Percentiles rank a stretch among this genome's conserved stretches.
phyloP scores from a whole-genome alignment of 1,140 invertebrate genomes.

The Adoxophyes honmai region DNA sequence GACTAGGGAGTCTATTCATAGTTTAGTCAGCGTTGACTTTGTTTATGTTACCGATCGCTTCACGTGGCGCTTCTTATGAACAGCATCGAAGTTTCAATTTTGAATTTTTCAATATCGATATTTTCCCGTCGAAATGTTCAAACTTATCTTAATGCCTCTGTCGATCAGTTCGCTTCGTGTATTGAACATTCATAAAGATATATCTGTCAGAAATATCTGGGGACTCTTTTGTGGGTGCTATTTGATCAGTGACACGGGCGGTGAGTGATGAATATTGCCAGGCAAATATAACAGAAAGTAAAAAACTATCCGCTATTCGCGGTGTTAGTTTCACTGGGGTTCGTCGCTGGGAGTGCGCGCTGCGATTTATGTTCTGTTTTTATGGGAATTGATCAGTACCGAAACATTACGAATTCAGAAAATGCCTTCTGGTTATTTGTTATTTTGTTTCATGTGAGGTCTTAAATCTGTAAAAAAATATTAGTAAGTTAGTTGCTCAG shows the following conservation, averaged over 20 bases:
- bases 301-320: conserved; percentile 52
- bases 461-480: too few relatives aligned
- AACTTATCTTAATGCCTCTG: conserved; percentile 17
- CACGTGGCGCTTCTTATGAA: conserved; percentile 21
- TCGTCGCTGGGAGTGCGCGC: conserved; percentile 36
- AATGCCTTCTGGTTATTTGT: too few relatives aligned
- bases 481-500: too few relatives aligned
- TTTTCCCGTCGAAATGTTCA: conserved; percentile 1
- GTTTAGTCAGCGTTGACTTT: conserved; percentile 35
- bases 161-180: conserved; percentile 36
- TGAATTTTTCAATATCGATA: too few relatives aligned
- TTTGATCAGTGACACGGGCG: conserved; percentile 71
- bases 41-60: conserved; percentile 46
- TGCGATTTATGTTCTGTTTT: conserved; percentile 26
- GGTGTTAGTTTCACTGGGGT: conserved; percentile 72
- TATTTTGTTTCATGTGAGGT: too few relatives aligned
- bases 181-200: conserved; percentile 65
- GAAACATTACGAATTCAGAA: conserved; percentile 16
- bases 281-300: conserved; percentile 75
- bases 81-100: too few relatives aligned
- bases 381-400: conserved; percentile 17
- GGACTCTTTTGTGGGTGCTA: conserved; percentile 69
- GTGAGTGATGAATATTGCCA: conserved; percentile 76
- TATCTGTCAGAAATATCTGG: conserved; percentile 68
- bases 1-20: conserved; percentile 56